Base-by-base conservation (phyloP, 2,113 vertebrate species). In the Carettochelys insculpta region DNA sequence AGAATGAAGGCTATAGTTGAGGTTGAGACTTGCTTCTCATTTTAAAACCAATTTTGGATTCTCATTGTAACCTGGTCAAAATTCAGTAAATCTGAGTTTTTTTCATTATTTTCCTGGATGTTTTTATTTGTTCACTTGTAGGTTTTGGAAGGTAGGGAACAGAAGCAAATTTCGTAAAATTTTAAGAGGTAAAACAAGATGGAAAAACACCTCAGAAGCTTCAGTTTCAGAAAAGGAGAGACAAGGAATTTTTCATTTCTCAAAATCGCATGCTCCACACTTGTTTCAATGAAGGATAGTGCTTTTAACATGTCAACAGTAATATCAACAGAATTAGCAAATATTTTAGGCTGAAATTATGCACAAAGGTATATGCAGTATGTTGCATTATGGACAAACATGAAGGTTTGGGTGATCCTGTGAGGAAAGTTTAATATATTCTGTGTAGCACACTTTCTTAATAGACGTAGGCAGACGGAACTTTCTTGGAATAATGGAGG, bases 381-480 rank as follows among this genome's bases (percentile, higher is more conserved):
- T 58, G 10, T 85, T 85, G 86, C 82, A 83, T 82, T 85, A 34
- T 65, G 34, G 51, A 92, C 68, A 77, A 20, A 82, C 38, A 10
- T 29, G 8, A 84, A 86, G 84, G 25, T 82, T 90, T 27, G 75
- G 48, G 88, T 94, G 77, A 89, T 41, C 51, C 75, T 58, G 47
- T 13, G 6, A 92, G 45, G 76, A 29, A 68, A 94, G 61, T 11
- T 86, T 78, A 82, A 84, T 17, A n/a, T 0, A 0, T 43, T 80
- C 20, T 47, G 53, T 81, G 38, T 78, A 82, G 89, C 48, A 88
- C 25, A 22, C n/a, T 91, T 53, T 61, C 92, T 94, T 95, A 96
- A 94, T 80, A 92, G 84, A 3, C 73, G 86, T 41, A 87, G 94
- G 77, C 93, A 94, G 81, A 94, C 41, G 61, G 61, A 80, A 41